These are phyloP conservation scores for Amphibalanus amphitrite DNA, from an alignment of 1,140 invertebrate genomes.

Conservation along the genomic window DNA sequence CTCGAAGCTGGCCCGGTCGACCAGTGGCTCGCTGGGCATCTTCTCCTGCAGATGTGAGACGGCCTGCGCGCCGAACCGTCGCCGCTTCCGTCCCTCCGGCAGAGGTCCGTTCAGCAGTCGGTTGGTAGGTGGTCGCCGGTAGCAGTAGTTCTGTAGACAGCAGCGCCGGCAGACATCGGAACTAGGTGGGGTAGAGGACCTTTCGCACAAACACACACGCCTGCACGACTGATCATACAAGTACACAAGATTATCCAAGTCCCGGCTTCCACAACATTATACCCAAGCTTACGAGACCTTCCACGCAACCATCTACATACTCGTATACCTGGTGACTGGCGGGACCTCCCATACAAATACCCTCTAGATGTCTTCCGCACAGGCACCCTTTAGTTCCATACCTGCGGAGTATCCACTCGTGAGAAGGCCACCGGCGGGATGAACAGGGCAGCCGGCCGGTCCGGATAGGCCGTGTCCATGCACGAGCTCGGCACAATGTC, in stretches of 20 bases:
- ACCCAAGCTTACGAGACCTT: no score
- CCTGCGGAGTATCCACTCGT: conserved; percentile 44
- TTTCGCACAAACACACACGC: no score
- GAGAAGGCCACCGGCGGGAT: conserved; percentile 58
- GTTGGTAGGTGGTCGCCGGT: neutral
- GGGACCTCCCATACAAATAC: no score
- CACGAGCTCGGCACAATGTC: neutral
- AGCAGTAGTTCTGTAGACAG: conserved; percentile 1
- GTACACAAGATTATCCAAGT: no score
- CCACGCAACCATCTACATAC: no score
- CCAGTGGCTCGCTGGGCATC: neutral
- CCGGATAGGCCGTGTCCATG: conserved; percentile 19
- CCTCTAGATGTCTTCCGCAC: no score
- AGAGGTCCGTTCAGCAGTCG: neutral
- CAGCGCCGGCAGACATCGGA: no score
- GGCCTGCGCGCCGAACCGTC: neutral
- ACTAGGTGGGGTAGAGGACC: no score
- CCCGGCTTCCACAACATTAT: no score
- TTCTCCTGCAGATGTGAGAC: neutral
- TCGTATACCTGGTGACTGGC: no score
- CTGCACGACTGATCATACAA: no score
- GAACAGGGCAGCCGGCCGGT: conserved; percentile 41
- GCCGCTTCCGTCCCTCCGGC: neutral
- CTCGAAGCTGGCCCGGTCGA: neutral
- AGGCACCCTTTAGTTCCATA: no score